Conservation (phyloP, 2,888 invertebrate species). For the Xanthia togata region DNA sequence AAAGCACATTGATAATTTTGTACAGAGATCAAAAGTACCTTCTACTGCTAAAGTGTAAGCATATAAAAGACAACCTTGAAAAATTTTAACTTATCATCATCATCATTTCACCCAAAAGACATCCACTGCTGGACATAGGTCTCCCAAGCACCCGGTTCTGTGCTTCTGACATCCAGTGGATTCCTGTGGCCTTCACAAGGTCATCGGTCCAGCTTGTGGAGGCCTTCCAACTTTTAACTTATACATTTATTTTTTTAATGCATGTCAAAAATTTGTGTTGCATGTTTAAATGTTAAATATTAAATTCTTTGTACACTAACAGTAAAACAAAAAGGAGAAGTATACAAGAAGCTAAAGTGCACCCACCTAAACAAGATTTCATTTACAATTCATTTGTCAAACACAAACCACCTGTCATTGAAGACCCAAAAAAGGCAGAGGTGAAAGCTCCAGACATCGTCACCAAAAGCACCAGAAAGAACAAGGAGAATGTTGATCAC, state of each 20-base stretch:
- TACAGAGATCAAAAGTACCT: conserved; percentile 79
- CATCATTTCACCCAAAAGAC: no score
- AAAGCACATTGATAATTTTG: conserved; percentile 86
- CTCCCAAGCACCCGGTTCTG: no score
- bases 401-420: conserved; percentile 2
- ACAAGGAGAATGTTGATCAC: conserved; percentile 30
- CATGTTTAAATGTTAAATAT: neutral
- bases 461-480: conserved; percentile 7
- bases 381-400: conserved; percentile 65
- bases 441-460: conserved; percentile 20
- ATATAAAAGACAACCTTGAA: neutral
- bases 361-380: conserved; percentile 51
- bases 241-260: neutral
- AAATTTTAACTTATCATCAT: neutral
- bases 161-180: no score
- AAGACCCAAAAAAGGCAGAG: conserved; percentile 19
- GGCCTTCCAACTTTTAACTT: no score
- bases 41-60: conserved; percentile 79
- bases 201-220: no score
- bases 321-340: conserved; percentile 86
- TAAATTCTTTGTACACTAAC: conserved; percentile 28
- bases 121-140: no score
- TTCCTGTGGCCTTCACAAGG: no score
- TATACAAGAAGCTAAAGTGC: conserved; percentile 68
- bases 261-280: neutral